Percentiles rank a stretch among this genome's conserved stretches.
phyloP scores from a whole-genome alignment of 2,113 vertebrate species.

The Lethenteron camtschaticum region DNA sequence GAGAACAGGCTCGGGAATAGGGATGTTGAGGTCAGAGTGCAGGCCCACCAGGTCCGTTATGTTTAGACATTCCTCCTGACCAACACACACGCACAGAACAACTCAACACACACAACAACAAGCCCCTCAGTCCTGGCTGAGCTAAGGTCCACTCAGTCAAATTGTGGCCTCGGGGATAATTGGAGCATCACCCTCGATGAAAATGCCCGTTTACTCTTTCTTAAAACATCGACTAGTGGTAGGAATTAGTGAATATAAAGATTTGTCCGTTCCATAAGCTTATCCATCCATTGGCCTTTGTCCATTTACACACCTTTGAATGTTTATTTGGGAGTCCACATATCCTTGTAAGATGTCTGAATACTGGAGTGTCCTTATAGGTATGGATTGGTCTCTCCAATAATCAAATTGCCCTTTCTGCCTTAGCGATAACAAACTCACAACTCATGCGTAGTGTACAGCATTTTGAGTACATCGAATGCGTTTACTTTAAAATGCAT shows the following conservation, averaged over 20 bases:
- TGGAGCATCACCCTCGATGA: neutral
- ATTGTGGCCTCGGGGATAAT: neutral
- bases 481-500: too few relatives aligned
- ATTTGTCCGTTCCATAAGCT: neutral
- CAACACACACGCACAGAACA: constrained; percentile 8
- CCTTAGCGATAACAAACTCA: too few relatives aligned
- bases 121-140: neutral
- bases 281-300: too few relatives aligned
- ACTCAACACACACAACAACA: neutral
- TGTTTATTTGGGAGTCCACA: too few relatives aligned
- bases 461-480: too few relatives aligned
- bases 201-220: neutral
- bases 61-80: constrained; percentile 75
- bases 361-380: too few relatives aligned
- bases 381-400: too few relatives aligned
- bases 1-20: constrained; percentile 85
- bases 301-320: too few relatives aligned
- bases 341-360: too few relatives aligned
- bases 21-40: constrained; percentile 85
- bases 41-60: constrained; percentile 82
- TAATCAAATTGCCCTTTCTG: too few relatives aligned
- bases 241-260: neutral
- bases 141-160: neutral
- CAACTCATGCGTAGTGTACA: too few relatives aligned
- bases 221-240: neutral